A percentile compares a stretch with the other conserved stretches of the same genome.
These are phyloP conservation scores for Scalopus aquaticus DNA, from an alignment of 2,113 vertebrate genomes.

Conservation along the genomic window DNA sequence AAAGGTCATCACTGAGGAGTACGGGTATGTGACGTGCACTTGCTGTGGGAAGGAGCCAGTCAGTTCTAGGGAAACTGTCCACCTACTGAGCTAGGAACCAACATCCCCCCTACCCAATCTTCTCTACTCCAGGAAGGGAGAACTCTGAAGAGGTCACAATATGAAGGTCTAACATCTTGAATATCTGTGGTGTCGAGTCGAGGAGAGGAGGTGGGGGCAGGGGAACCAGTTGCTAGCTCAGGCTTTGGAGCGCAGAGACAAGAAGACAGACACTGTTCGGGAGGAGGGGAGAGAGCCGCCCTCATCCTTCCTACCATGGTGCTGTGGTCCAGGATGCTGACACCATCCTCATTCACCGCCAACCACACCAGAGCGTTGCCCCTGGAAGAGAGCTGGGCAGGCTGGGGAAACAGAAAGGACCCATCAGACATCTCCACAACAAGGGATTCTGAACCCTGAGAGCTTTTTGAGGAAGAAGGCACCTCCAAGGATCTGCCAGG, in stretches of 20 bases:
- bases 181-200: neutral
- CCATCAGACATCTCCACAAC: neutral
- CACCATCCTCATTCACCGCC: conserved; percentile 94
- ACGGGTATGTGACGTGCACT: conserved; percentile 88
- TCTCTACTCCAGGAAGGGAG: neutral
- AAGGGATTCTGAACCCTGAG: neutral
- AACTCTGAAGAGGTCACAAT: neutral
- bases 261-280: neutral
- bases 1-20: conserved; percentile 93
- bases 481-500: neutral
- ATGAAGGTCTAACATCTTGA: neutral
- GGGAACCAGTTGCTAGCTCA: neutral
- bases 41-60: conserved; percentile 85
- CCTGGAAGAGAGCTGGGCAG: conserved; percentile 83
- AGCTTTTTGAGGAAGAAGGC: neutral
- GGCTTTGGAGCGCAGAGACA: neutral
- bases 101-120: neutral
- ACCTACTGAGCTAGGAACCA: neutral
- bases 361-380: conserved; percentile 90
- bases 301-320: conserved; percentile 88
- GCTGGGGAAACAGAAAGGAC: conserved; percentile 81
- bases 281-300: neutral
- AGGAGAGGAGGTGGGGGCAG: neutral
- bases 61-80: neutral
- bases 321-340: conserved; percentile 93